Evolutionary conservation across 2,113 vertebrate species (phyloP), one percentile per base, ranked within the genome.

Genomic region (Ammodytes marinus): DNA sequence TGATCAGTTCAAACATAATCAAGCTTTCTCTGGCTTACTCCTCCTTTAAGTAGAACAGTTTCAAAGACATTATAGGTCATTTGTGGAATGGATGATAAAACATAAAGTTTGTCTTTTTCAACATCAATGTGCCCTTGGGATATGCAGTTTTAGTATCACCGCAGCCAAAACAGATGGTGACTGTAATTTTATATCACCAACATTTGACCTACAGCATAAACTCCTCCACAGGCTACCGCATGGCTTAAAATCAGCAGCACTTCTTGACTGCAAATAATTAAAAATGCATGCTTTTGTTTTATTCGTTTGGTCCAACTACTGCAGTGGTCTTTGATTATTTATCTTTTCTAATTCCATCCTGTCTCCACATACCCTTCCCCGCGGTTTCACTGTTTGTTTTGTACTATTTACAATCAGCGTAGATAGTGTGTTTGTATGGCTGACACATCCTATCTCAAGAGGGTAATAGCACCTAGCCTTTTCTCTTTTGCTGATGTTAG

Each of bases 401-500:
- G 66, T 40, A n/a, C 45, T 80, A 54, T 75, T 73, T 77, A 75
- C 42, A 49, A 58, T 60, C 57, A 5, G 19, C 45, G 57, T 37
- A 69, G 42, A 50, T 64, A 1, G 27, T 43, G 37, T 61, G 53
- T 55, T 59, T 69, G 53, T 77, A 46, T 75, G 60, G 77, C 75
- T 47, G 74, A 71, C 74, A 35, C 53, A 49, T 46, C 35, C 65
- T 60, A 54, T 89, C 89, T 86, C 85, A 37, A 79, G 82, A 86
- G 86, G 70, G 78, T 77, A 85, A 86, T 50, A 83, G 63, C 79
- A 55, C 58, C 40, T 49, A 11, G 60, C 53, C 39, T 74, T 83
- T 82, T 68, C 27, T 79, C 61, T 81, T 82, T 68, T 85, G 85
- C 82, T 86, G 75, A 84, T 74, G 54, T 68, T 35, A 45, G 69